phyloP scores from a whole-genome alignment of 2,113 vertebrate genomes.

The Corvus hawaiiensis region DNA sequence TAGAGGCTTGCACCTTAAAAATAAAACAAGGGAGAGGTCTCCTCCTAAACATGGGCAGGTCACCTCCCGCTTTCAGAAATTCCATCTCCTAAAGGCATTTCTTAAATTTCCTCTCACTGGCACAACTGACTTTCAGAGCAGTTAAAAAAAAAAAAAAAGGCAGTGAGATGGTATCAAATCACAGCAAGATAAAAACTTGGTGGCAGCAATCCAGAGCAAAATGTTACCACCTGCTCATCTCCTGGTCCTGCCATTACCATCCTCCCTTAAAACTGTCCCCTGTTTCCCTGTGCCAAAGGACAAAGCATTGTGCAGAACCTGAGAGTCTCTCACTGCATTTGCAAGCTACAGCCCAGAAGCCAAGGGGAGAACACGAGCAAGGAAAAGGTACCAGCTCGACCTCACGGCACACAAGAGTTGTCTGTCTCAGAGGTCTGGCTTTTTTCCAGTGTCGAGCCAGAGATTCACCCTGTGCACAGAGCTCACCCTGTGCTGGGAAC shows the following conservation, averaged over 20 bases:
- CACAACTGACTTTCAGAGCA: not conserved
- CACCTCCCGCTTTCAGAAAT: not conserved
- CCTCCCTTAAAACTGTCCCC: not conserved
- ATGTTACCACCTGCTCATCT: not conserved
- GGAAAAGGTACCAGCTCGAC: not conserved
- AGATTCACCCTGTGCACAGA: not conserved
- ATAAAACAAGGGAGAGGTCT: not conserved
- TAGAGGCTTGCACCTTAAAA: not conserved
- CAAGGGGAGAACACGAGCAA: not conserved
- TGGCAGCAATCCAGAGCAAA: not conserved
- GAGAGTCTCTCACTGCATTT: not conserved
- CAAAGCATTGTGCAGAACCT: not conserved
- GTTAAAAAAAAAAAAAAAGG: not conserved
- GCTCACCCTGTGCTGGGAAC: not conserved
- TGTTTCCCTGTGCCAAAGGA: not conserved
- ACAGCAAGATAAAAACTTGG: not conserved
- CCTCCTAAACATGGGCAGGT: not conserved
- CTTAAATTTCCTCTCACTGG: not conserved
- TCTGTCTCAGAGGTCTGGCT: not conserved
- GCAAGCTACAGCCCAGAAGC: not conserved
- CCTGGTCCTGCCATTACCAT: not conserved
- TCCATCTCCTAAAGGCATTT: not conserved
- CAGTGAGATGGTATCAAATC: not conserved
- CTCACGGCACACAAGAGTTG: fast-evolving
- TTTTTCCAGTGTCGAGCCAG: not conserved